Evolutionary conservation across 2,113 vertebrate species (phyloP).

Genomic region (Semnornis frantzii): DNA sequence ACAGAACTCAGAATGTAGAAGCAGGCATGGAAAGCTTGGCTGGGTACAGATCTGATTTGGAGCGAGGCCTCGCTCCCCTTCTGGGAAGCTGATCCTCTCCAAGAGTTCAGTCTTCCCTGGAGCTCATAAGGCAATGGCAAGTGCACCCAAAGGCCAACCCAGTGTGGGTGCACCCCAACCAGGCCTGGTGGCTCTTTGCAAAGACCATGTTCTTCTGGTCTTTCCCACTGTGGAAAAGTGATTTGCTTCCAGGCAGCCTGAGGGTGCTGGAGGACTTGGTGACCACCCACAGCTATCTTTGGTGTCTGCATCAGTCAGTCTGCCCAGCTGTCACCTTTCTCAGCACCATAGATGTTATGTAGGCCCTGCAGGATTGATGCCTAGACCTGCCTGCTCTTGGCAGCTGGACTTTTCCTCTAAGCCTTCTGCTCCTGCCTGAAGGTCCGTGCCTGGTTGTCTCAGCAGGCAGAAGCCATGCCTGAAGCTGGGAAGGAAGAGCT

Average conservation of each 20-base stretch:
- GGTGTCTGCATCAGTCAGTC: background rate
- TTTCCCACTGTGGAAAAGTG: background rate
- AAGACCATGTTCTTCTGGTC: accelerated
- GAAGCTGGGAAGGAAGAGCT: background rate
- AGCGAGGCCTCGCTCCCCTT: background rate
- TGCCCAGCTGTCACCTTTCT: background rate
- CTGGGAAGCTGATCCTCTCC: background rate
- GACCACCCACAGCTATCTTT: background rate
- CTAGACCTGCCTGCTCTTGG: background rate
- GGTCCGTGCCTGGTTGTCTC: background rate
- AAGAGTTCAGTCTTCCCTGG: background rate
- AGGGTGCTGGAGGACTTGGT: background rate
- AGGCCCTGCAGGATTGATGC: background rate
- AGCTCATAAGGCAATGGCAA: background rate
- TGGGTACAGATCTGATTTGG: background rate
- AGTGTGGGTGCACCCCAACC: accelerated
- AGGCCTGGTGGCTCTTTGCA: background rate
- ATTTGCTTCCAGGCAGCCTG: background rate
- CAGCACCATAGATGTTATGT: background rate
- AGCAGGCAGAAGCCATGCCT: background rate
- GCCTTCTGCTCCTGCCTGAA: background rate
- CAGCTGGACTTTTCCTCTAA: background rate
- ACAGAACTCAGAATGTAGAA: background rate
- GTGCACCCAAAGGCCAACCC: no score
- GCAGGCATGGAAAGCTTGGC: background rate